Percentiles rank a stretch among this genome's conserved stretches.
phyloP scores from a whole-genome alignment of 2,113 vertebrate species.

The Psephotus haematonotus region DNA sequence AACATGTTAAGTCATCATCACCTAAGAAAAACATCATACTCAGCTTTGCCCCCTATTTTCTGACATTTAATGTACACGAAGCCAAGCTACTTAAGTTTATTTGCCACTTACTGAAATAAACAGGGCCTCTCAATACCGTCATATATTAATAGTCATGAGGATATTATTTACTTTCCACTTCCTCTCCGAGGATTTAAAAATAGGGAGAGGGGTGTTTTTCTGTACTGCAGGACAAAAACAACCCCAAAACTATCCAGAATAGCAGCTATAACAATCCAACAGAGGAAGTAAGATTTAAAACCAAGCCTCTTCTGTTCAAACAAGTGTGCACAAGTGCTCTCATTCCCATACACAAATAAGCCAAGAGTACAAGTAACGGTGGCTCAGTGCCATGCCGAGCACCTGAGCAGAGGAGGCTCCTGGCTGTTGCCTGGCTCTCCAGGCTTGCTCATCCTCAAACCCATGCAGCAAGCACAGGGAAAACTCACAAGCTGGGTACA shows the following conservation, averaged over 20 bases:
- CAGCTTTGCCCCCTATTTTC: background rate
- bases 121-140: background rate
- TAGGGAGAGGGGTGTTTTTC: background rate
- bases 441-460: rapidly evolving
- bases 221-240: background rate
- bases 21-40: background rate
- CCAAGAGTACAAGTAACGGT: background rate
- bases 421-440: background rate
- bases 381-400: background rate
- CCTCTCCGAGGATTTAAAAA: background rate
- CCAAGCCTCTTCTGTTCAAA: background rate
- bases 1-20: background rate
- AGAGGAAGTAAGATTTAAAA: background rate
- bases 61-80: background rate
- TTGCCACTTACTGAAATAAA: background rate
- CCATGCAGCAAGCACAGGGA: background rate
- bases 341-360: background rate
- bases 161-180: background rate
- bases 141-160: background rate
- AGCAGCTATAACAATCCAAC: background rate
- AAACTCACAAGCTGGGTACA: rapidly evolving
- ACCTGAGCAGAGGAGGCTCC: background rate
- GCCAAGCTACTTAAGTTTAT: background rate
- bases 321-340: background rate
- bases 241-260: background rate